Conservation (phyloP, 2,888 invertebrate species). For the Corbicula japonica region DNA sequence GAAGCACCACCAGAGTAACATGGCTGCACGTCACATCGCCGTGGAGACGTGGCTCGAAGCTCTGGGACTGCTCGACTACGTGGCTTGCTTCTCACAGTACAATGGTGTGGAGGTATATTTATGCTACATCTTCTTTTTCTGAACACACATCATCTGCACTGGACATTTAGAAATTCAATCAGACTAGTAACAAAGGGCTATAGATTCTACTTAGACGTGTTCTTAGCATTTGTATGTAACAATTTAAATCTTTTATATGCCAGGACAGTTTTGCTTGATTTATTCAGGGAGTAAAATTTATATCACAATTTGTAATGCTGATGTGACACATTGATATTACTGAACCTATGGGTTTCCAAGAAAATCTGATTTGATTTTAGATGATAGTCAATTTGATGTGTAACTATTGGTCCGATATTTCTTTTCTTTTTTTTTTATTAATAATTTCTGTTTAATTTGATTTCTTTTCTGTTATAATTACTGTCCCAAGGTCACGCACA, state of each 20-base stretch:
- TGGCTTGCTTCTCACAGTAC: slow-evolving; percentile 87
- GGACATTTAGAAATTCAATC: no score
- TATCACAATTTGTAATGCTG: no score
- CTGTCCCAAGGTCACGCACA: no score
- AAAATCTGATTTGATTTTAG: no score
- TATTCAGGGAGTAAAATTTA: not conserved
- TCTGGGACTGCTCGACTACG: slow-evolving; percentile 89
- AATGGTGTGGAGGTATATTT: slow-evolving; percentile 89
- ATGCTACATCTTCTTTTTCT: slow-evolving; percentile 59
- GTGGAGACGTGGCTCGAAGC: slow-evolving; percentile 88
- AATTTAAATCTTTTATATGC: not conserved
- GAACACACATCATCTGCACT: no score
- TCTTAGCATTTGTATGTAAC: not conserved
- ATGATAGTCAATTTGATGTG: no score
- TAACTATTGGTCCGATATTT: no score
- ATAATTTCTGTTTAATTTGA: no score
- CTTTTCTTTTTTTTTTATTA: no score
- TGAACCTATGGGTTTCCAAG: no score
- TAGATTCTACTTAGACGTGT: not conserved
- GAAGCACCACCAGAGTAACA: slow-evolving; percentile 71
- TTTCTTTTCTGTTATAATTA: no score
- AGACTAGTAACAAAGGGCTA: not conserved
- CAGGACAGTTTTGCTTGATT: not conserved
- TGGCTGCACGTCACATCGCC: slow-evolving; percentile 80
- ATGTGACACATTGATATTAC: no score